Base-by-base conservation (phyloP, 2,797 vertebrate genomes). In the Helostoma temminkii region DNA sequence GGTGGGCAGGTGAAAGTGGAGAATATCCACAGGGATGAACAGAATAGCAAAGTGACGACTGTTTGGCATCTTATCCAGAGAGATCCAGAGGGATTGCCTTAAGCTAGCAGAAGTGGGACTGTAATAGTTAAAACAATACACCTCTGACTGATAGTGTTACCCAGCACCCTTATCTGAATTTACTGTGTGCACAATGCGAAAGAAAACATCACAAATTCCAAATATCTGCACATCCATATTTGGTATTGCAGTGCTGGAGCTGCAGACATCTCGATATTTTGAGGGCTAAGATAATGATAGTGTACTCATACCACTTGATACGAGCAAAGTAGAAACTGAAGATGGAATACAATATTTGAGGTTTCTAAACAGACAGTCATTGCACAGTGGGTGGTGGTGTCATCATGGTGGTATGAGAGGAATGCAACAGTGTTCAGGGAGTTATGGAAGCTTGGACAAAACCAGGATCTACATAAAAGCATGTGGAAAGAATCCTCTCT, bases 341-440 rank as follows among this genome's bases (percentile, higher is more conserved):
- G 67, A 74, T 65, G 79, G 54, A 85, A 87, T 45, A 19, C 21
- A 73, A 83, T 72, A 80, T 74, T 71, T 67, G 72, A 72, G 78
- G 58, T 62, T 75, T 77, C 65, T 73, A 82, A 83, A 81, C 65
- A 61, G 49, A 73, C 46, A 75, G 79, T 79, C 79, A 80, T 80
- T 28, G 19, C 64, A 64, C 70, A 24, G 61, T 54, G 71, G 70
- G 80, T 74, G 75, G 59, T 26, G 41, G 52, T 61, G 70, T 63
- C 19, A 9, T 82, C 56, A 22, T 25, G 37, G 45, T 2, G 22
- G 59, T 15, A 71, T 10, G 28, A 71, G n/a, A 71, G 82, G 86
- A 84, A 88, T 86, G 74, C 60, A 19, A n/a, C 30, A 25, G 25
- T 66, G 50, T 76, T 56, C 65, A 72, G 68, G 15, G 61, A 69